These are phyloP conservation scores for Crioceris asparagi DNA, from an alignment of 2,888 invertebrate species.

Conservation along the genomic window DNA sequence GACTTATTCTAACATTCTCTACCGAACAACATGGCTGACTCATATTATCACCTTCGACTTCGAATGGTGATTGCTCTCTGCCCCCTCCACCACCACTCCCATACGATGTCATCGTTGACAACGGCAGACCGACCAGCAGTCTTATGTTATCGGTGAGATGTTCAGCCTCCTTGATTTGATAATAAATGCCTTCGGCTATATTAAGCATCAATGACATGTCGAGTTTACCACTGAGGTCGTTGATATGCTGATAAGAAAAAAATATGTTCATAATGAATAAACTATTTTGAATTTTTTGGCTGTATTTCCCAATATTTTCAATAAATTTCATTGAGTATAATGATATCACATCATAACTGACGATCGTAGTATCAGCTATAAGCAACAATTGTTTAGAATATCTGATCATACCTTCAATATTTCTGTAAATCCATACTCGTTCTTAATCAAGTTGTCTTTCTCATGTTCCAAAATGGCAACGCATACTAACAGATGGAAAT, in stretches of 20 bases:
- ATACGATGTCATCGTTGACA: conserved; percentile 10
- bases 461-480: conserved; percentile 88
- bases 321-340: too few relatives aligned
- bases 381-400: neutral
- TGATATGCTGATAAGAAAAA: conserved; percentile 68
- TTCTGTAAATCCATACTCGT: conserved; percentile 90
- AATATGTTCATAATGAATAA: too few relatives aligned
- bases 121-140: conserved; percentile 55
- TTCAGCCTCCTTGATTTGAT: conserved; percentile 66
- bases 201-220: conserved; percentile 72
- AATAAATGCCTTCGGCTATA: conserved; percentile 85
- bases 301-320: too few relatives aligned
- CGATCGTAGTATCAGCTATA: neutral
- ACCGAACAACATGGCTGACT: conserved; percentile 21
- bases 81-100: conserved; percentile 18
- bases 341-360: neutral
- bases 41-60: conserved; percentile 25
- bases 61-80: conserved; percentile 23
- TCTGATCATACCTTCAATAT: conserved; percentile 65
- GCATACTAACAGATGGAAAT: conserved; percentile 90
- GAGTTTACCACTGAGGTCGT: conserved; percentile 82
- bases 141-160: conserved; percentile 63
- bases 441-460: conserved; percentile 77
- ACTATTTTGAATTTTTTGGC: too few relatives aligned
- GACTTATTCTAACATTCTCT: conserved; percentile 29